Percentiles rank a stretch among this genome's conserved stretches.
phyloP scores from a whole-genome alignment of 1,140 invertebrate genomes.

The Helicoverpa zea region DNA sequence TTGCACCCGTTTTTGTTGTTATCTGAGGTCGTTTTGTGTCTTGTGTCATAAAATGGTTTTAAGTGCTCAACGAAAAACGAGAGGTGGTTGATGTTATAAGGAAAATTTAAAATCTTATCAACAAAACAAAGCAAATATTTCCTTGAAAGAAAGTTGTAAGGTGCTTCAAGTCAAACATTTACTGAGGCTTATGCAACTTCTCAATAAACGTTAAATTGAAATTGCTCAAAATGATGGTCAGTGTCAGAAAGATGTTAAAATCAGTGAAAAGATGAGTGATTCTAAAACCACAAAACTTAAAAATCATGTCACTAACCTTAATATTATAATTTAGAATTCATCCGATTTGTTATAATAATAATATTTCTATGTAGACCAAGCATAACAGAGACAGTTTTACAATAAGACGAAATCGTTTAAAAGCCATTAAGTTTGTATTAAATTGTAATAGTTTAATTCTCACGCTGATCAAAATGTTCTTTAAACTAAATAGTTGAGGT shows the following conservation, averaged over 20 bases:
- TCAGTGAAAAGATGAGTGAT: not conserved
- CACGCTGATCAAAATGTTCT: constrained; percentile 17
- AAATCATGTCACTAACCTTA: not conserved
- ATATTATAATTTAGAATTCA: not conserved
- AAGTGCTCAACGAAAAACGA: too few species aligned
- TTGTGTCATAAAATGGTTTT: not conserved
- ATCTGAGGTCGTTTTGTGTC: constrained; percentile 1
- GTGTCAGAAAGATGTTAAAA: too few species aligned
- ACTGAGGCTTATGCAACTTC: too few species aligned
- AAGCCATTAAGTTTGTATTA: constrained; percentile 30
- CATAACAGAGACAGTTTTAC: constrained; percentile 8
- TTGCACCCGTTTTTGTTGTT: constrained; percentile 20
- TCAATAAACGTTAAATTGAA: too few species aligned
- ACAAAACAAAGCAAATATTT: too few species aligned
- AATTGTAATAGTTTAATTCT: constrained; percentile 27
- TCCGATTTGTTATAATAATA: not conserved
- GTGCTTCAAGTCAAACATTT: too few species aligned
- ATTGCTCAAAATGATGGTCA: too few species aligned
- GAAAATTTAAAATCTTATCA: too few species aligned
- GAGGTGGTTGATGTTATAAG: not conserved
- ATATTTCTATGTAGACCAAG: not conserved
- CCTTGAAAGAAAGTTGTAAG: too few species aligned
- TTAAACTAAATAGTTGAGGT: not conserved
- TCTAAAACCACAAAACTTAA: not conserved
- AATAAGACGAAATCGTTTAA: not conserved